Base-by-base conservation (phyloP, 92 coral and sea anemone genomes). In the Phenganax stokvisi region DNA sequence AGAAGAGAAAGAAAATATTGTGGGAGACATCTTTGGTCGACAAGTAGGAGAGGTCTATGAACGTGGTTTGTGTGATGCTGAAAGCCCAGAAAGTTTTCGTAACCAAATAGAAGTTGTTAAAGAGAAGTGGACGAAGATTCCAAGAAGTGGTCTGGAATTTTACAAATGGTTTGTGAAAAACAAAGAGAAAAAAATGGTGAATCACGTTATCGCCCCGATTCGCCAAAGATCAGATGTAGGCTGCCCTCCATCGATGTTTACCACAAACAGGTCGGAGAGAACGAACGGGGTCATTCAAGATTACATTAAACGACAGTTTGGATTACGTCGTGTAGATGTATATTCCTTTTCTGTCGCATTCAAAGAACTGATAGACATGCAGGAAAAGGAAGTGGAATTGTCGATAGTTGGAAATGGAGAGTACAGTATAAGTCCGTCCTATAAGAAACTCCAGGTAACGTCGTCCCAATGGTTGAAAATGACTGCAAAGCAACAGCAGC, bases 171-270 rank as follows among this genome's bases (percentile, higher is more conserved):
- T 81, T 71, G 25, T 28, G 27, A 28, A 58, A 16, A 76, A 83
- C 37, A 74, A 83, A 51, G 29, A 9, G 2, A 30, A 44, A 9
- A 55, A 83, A 60, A 53, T 83, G 67, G 28, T 78, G 20, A 61
- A 80, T 9, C 79, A 82, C 70, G 80, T 83, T 55, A 82, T 83
- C 28, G 55, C 71, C 54, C 84, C 81, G 29, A 86, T 75, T 30
- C 84, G 86, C 54, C 84, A 77, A 72, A 76, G 86, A 78, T 84
- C 84, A 29, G 84, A 84, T 51, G 81, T 86, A 0, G 86, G 84
- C 59, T 83, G 81, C 75, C 84, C 89, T 12, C 86, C 86, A 87
- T 87, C 56, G 54, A 37, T 44, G 54, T 80, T 85, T 53, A 85
- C 85, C 12, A 85, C 88, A 51, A 85, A 85, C 56, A 72, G 63